A percentile compares a stretch with the other conserved stretches of the same genome.
Evolutionary conservation across 2,888 invertebrate species (phyloP).

Genomic region (Neoascia interrupta): DNA sequence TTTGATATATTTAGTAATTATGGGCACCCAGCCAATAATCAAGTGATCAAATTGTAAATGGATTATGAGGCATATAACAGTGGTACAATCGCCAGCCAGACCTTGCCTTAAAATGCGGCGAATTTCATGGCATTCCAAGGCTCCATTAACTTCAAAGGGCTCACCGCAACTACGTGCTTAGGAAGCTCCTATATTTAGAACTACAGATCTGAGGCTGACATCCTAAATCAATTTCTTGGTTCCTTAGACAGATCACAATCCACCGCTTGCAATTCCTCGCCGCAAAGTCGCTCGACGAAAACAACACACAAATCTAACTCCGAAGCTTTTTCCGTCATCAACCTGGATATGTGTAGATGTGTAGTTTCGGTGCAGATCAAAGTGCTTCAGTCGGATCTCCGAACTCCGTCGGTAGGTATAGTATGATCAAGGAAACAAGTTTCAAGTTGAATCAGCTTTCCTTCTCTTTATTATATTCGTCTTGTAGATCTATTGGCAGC

Average conservation of each 20-base stretch:
- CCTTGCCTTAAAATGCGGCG: no score
- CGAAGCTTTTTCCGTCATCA: conserved; percentile 2
- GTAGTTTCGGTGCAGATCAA: conserved; percentile 52
- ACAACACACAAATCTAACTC: conserved; percentile 27
- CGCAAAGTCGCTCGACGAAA: not conserved
- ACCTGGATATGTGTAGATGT: not conserved
- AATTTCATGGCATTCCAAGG: no score
- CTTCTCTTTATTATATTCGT: conserved; percentile 13
- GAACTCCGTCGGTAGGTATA: not conserved
- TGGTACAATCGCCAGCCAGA: no score
- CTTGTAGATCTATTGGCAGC: conserved; percentile 35
- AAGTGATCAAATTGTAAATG: no score
- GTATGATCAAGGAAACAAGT: conserved; percentile 44
- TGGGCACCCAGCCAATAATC: no score
- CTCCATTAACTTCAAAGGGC: no score
- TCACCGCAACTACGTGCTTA: no score
- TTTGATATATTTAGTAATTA: no score
- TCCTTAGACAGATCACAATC: conserved; percentile 55
- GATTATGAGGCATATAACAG: no score
- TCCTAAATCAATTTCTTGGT: not conserved
- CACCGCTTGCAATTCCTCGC: conserved; percentile 28
- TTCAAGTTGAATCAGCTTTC: conserved; percentile 46
- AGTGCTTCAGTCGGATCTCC: not conserved
- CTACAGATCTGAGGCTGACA: not conserved
- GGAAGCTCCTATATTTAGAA: no score